Conservation (phyloP, 2,888 invertebrate genomes). For the Microctonus brassicae region DNA sequence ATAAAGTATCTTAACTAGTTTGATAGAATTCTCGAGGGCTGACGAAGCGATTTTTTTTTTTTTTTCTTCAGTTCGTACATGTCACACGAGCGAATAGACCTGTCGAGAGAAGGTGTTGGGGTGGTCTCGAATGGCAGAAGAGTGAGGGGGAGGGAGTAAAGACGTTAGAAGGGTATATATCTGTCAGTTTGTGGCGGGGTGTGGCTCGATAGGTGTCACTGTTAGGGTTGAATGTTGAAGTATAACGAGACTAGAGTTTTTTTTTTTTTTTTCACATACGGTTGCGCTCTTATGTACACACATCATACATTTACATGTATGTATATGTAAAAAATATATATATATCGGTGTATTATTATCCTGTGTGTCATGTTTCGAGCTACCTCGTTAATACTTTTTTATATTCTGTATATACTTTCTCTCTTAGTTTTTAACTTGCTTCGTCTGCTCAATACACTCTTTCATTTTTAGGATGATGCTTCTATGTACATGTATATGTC, state of each 20-base stretch:
- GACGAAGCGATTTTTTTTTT: conserved; percentile 11
- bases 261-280: conserved; percentile 4
- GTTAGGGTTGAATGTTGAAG: conserved; percentile 4
- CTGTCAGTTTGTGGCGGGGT: conserved; percentile 25
- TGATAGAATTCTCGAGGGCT: conserved; percentile 18
- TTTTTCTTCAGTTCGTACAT: neutral
- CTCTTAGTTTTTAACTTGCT: neutral
- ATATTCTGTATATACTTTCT: neutral
- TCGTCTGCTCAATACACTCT: neutral
- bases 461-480: neutral
- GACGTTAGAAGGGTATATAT: neutral
- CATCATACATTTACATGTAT: neutral
- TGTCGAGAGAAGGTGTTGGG: conserved; percentile 19
- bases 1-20: conserved; percentile 9
- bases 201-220: conserved; percentile 20
- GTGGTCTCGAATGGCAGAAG: conserved; percentile 2
- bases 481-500: neutral
- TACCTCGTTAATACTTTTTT: neutral
- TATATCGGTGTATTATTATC: neutral
- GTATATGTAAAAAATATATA: no score
- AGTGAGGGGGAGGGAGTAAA: neutral
- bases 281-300: neutral
- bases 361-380: neutral
- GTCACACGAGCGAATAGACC: conserved; percentile 15
- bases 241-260: neutral